Conservation (phyloP, 2,113 vertebrate species). For the Leptocoma aspasia region DNA sequence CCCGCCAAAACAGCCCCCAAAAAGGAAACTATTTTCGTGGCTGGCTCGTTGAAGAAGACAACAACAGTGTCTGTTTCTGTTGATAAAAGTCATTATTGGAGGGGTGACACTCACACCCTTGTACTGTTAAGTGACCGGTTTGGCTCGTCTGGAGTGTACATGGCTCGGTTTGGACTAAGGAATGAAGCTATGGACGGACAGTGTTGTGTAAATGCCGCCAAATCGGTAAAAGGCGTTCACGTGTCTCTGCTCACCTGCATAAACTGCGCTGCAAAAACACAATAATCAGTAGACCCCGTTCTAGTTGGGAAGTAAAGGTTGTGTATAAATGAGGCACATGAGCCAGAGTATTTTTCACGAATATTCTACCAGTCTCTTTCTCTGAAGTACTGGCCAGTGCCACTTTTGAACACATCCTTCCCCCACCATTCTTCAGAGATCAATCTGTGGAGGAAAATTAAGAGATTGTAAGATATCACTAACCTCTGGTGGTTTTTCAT, state of each 20-base stretch:
- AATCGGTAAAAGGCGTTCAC: fast-evolving
- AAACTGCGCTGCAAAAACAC: background rate
- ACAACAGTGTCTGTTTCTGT: background rate
- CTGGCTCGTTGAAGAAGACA: background rate
- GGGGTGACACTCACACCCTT: background rate
- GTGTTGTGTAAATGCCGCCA: background rate
- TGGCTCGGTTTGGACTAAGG: background rate
- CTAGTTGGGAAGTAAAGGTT: background rate
- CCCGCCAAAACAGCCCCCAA: background rate
- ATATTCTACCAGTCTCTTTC: background rate
- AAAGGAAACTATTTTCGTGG: background rate
- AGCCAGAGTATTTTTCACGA: background rate
- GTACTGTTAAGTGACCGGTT: background rate
- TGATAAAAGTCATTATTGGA: background rate
- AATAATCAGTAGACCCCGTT: fast-evolving
- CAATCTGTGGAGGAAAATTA: background rate
- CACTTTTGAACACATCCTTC: background rate
- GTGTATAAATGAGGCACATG: background rate
- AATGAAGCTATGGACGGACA: too few relatives aligned
- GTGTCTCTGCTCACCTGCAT: fast-evolving
- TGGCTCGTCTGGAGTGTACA: too few relatives aligned
- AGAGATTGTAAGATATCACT: background rate
- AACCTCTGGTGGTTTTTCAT: background rate
- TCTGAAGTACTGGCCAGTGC: background rate
- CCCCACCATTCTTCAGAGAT: fast-evolving